Base-by-base conservation (phyloP, 2,797 vertebrate species). In the Peromyscus melanophrys region DNA sequence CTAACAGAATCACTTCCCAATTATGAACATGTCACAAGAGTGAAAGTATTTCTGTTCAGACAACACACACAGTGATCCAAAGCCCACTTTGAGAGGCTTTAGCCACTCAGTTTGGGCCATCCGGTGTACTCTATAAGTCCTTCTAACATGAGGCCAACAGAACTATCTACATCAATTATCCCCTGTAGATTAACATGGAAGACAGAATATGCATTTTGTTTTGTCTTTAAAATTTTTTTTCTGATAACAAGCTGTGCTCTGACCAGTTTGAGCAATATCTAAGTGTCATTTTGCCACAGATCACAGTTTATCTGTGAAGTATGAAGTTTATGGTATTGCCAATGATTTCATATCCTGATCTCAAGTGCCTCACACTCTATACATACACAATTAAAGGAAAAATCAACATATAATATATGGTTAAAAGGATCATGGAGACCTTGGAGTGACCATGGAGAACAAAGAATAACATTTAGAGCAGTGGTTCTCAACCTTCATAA, bases 21-120 rank as follows among this genome's bases (percentile, higher is more conserved):
- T 16, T 96, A 37, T 57, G 83, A 83, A 85, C 92, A 97, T 84
- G 63, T 84, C 57, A 92, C n/a, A 92, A 46, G 43, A 92, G 17
- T 78, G 59, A 94, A 95, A 94, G 71, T 88, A 40, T 4, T 17
- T 89, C 29, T 37, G 16, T 73, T 88, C 31, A 67, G n/a, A 93
- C 4, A 71, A 7, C 40, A 40, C n/a, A 61, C 92, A 91, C 3
- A 76, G 2, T 80, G 69, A 91, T 21, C 89, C 76, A 97, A 92
- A 96, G 77, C 4, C 46, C 77, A 63, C 19, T 16, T 77, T 84
- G 82, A 6, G 57, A 87, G 43, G 61, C n/a, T 89, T 82, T 29
- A 89, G n/a, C 7, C 46, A 31, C 29, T 86, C 31, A 78, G 27
- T 82, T 67, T 92, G 69, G 75, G 11, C 3, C 23, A 91, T 77